phyloP scores from a whole-genome alignment of 2,888 invertebrate species.

The Himalopsyche tibetana region DNA sequence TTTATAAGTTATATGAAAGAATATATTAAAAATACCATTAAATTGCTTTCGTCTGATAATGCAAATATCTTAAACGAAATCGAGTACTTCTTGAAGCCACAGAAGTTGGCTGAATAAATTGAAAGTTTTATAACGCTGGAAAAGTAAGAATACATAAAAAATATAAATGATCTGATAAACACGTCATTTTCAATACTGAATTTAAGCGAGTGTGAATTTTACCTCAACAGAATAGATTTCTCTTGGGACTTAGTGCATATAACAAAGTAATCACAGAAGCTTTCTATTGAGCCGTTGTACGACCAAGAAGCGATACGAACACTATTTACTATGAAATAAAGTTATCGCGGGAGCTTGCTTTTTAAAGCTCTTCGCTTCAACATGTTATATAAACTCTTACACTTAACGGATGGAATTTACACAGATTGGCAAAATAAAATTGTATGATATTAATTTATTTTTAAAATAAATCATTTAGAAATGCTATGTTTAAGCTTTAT shows the following conservation, averaged over 20 bases:
- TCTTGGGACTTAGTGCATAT: background rate
- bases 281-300: background rate
- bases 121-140: background rate
- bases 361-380: background rate
- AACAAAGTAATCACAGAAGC: slow-evolving; percentile 48
- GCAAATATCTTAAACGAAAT: no score
- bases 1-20: no score
- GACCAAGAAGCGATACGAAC: slow-evolving; percentile 28
- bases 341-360: slow-evolving; percentile 1
- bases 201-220: background rate
- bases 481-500: no score
- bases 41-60: no score
- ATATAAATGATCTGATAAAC: background rate
- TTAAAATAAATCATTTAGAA: no score
- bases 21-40: no score
- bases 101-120: background rate
- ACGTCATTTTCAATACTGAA: background rate
- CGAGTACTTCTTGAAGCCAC: no score
- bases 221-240: slow-evolving; percentile 11
- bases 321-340: slow-evolving; percentile 48
- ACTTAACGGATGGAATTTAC: no score
- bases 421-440: background rate
- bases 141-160: background rate
- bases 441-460: no score
- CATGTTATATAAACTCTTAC: background rate